Evolutionary conservation across 2,888 invertebrate species (phyloP), one percentile per base, ranked within the genome.

Genomic region (Pemphredon lugubris): DNA sequence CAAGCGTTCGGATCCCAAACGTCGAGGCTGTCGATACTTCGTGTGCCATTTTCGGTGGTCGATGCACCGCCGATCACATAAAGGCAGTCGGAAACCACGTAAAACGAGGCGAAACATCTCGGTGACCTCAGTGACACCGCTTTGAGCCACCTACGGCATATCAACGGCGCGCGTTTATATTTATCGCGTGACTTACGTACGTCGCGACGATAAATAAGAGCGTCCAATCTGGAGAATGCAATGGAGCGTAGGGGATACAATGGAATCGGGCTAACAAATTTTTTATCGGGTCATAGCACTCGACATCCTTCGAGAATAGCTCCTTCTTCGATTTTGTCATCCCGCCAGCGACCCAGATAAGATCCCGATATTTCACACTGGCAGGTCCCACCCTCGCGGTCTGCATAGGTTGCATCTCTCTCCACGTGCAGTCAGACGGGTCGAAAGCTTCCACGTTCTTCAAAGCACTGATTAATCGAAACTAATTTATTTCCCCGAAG

Each of bases 311-410:
- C 74, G 92, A 91, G 57, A 94, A 90, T 0, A 92, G 91, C 20
- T 91, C 90, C 63, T 91, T 91, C 84, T 91, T 91, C 79, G 92
- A 92, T 16, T 91, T 92, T 6, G 92, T 92, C 92, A 94, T 93
- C 37, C 95, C 95, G 39, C 95, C 95, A 9, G 93, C 94, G 45
- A 94, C 93, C 94, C 94, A 94, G 87, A 95, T 94, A 80, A 92
- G 91, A 78, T 93, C 92, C 23, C 92, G 90, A 86, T 92, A 93
- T 83, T 93, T 93, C 48, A 92, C 90, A 61, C 92, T 91, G 0
- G 93, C 93, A 30, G 92, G 90, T 1, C 94, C 94, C 90, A 93
- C 92, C 42, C 94, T 91, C 0, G 93, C 92, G 7, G 90, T 90
- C 20, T 90, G 87, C 92, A 94, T 92, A 0, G 93, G 88, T 1